Conservation (phyloP, 2,797 vertebrate genomes). For the Benthosema pterotum region DNA sequence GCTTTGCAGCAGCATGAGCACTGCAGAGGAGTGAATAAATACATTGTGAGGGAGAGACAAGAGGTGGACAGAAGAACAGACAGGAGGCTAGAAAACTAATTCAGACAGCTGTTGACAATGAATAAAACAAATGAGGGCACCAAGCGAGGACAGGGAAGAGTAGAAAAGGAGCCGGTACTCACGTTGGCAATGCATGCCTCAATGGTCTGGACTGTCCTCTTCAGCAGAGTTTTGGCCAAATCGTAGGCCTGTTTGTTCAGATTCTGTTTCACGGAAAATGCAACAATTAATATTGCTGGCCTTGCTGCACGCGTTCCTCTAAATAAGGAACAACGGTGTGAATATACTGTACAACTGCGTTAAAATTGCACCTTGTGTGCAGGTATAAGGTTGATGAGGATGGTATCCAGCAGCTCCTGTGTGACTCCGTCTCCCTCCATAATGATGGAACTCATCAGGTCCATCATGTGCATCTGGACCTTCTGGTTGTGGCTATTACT, state of each 20-base stretch:
- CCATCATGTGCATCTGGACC: slow-evolving; percentile 99
- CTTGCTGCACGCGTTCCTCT: background rate
- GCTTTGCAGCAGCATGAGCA: too few relatives aligned
- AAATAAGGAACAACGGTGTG: background rate
- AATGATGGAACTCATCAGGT: slow-evolving; percentile 99
- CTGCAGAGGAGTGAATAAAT: background rate
- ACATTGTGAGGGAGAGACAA: background rate
- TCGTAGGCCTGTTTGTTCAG: slow-evolving; percentile 99
- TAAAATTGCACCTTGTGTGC: slow-evolving; percentile 89
- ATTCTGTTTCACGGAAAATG: slow-evolving; percentile 81
- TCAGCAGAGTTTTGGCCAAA: slow-evolving; percentile 94
- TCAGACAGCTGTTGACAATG: background rate
- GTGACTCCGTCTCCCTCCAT: slow-evolving; percentile 99
- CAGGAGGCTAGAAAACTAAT: background rate
- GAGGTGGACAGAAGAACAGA: background rate
- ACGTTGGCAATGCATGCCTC: slow-evolving; percentile 98
- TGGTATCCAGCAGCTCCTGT: slow-evolving; percentile 97
- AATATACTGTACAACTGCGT: too few relatives aligned
- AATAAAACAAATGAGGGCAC: background rate
- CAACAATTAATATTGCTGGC: slow-evolving; percentile 18
- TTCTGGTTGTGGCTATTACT: slow-evolving; percentile 99
- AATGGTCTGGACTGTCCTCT: slow-evolving; percentile 97
- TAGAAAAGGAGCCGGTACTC: slow-evolving; percentile 60
- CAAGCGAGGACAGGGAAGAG: background rate
- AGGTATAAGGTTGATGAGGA: slow-evolving; percentile 99